Evolutionary conservation across 2,797 vertebrate species (phyloP).

Genomic region (Antennarius maculatus): DNA sequence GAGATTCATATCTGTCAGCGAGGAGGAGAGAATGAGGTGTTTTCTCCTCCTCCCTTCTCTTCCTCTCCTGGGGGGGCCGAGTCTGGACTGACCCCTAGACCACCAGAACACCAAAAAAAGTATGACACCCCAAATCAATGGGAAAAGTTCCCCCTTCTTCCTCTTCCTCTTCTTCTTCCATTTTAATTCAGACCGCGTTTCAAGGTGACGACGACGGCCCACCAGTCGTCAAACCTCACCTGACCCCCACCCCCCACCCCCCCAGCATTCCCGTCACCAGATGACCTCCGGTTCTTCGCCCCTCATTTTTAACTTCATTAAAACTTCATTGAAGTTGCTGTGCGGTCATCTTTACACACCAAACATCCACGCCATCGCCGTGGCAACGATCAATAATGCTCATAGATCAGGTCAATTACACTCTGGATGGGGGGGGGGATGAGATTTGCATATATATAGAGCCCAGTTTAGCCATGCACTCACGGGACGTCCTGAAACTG

Average conservation of each 20-base stretch:
- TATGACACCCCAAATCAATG: too few relatives aligned
- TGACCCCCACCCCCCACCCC: background rate
- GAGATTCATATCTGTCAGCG: slow-evolving; percentile 14
- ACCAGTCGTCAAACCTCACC: slow-evolving; percentile 11
- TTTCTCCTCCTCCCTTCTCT: slow-evolving; percentile 16
- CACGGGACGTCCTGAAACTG: slow-evolving; percentile 71
- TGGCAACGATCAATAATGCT: slow-evolving; percentile 79
- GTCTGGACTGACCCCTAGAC: too few relatives aligned
- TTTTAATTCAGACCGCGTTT: too few relatives aligned
- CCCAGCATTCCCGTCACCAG: background rate
- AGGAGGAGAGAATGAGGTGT: background rate
- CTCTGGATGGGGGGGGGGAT: slow-evolving; percentile 66
- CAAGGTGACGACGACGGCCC: too few relatives aligned
- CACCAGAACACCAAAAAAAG: too few relatives aligned
- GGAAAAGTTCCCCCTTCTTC: background rate
- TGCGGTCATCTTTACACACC: slow-evolving; percentile 43
- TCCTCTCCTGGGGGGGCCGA: slow-evolving; percentile 15
- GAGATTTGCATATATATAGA: slow-evolving; percentile 84
- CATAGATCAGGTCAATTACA: slow-evolving; percentile 80
- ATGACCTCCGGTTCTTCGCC: slow-evolving; percentile 12
- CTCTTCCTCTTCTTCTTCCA: slow-evolving; percentile 4
- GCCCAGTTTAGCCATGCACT: slow-evolving; percentile 77
- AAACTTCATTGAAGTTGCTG: slow-evolving; percentile 12
- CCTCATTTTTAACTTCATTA: slow-evolving; percentile 40
- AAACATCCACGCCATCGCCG: slow-evolving; percentile 32